Evolutionary conservation across 2,113 vertebrate genomes (phyloP), one percentile per base, ranked within the genome.

Genomic region (Dermatemys mawii): DNA sequence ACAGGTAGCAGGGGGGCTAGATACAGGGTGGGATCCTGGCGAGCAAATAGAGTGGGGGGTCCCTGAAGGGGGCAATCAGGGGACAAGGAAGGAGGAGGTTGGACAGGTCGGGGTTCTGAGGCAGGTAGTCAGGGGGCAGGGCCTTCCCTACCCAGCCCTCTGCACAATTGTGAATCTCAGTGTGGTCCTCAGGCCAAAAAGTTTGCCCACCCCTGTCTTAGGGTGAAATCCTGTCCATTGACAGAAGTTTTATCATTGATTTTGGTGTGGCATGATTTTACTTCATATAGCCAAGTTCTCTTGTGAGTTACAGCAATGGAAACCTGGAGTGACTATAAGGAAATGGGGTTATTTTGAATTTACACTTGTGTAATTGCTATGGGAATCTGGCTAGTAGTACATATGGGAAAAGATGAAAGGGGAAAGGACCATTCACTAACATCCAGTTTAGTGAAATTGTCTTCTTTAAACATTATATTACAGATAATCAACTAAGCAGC

Each of bases 401-500:
- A 50, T 16, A 79, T 21, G 29, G 48, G 16, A 19, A 50, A 32
- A 79, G 27, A 35, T 49, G 14, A 50, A 87, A 78, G 24, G 29
- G 63, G 35, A 32, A 94, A 95, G 95, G 92, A 84, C 84, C 87
- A 86, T 86, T 83, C 84, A 89, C 85, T 81, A 82, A 82, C 79
- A 41, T 87, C 87, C 93, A 91, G 84, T 93, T 95, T 96, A 78
- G 83, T 82, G 78, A 92, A 94, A 95, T 75, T 92, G 88, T 63
- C 90, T 88, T 86, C 95, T 60, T 90, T 86, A 94, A 85, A 92
- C 93, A 80, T 87, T 70, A 84, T 29, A 79, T 32, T 67, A 60
- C 83, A 82, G 80, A 86, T 91, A 82, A 86, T 38, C 49, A 44
- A 27, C 38, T 27, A 55, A 48, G 32, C 41, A 48, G 87, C n/a